A percentile compares a stretch with the other conserved stretches of the same genome.
These are phyloP conservation scores for Papilio helenus DNA, from an alignment of 1,140 invertebrate genomes.

Conservation along the genomic window DNA sequence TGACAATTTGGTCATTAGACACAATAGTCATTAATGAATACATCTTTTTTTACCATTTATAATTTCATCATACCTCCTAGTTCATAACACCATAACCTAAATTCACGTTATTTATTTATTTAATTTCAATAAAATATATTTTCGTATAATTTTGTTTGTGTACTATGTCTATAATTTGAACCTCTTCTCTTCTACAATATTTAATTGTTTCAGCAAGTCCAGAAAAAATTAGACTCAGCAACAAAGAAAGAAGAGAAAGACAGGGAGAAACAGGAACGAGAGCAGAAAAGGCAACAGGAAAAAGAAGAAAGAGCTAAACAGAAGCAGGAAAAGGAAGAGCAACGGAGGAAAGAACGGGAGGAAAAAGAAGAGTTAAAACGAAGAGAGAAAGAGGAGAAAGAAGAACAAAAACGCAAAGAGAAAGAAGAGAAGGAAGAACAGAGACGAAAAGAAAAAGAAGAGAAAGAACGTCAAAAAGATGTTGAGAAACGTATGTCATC, in stretches of 20 bases:
- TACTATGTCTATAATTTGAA: too few relatives aligned
- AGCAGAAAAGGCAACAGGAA: conserved; percentile 78
- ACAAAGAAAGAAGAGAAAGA: conserved; percentile 78
- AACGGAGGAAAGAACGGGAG: conserved; percentile 81
- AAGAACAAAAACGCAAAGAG: conserved; percentile 82
- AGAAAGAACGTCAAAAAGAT: conserved; percentile 35
- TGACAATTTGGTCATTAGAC: conserved; percentile 1
- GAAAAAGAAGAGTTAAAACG: conserved; percentile 82
- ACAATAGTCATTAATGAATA: too few relatives aligned
- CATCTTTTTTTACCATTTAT: too few relatives aligned
- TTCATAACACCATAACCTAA: too few relatives aligned
- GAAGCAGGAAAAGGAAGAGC: conserved; percentile 80
- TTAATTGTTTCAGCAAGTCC: conserved; percentile 61
- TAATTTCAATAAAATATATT: too few relatives aligned
- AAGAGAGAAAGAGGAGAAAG: conserved; percentile 78
- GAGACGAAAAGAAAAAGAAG: conserved; percentile 66
- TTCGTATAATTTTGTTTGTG: too few relatives aligned
- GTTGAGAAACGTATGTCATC: conserved; percentile 30
- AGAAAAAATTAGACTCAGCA: conserved; percentile 81
- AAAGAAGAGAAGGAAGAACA: conserved; percentile 83
- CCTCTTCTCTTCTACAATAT: too few relatives aligned
- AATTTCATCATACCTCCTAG: too few relatives aligned
- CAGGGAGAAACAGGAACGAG: conserved; percentile 79
- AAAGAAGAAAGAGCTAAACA: conserved; percentile 70
- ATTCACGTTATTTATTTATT: too few relatives aligned